These are phyloP conservation scores for Clarias laeviceps DNA, from an alignment of 2,797 vertebrate genomes.

Conservation along the genomic window DNA sequence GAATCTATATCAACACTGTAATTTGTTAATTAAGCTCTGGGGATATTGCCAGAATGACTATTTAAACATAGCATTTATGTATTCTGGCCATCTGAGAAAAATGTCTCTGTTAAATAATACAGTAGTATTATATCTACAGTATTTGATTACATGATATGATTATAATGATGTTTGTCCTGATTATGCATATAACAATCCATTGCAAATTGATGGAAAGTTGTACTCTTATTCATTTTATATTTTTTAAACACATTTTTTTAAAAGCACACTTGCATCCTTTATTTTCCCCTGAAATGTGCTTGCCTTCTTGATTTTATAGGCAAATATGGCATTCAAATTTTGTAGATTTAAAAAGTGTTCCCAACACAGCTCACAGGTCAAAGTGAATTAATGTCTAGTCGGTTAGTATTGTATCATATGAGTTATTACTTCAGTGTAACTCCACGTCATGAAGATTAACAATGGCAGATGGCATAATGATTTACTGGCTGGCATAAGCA, in stretches of 20 bases:
- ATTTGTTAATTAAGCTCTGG: no score
- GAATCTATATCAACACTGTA: no score
- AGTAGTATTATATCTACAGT: no score
- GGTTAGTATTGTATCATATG: not conserved
- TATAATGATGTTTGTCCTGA: not conserved
- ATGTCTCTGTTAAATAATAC: not conserved
- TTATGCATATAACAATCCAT: not conserved
- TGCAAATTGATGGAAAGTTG: not conserved
- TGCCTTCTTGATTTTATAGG: conserved; percentile 8
- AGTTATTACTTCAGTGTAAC: not conserved
- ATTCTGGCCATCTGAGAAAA: not conserved
- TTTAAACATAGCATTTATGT: not conserved
- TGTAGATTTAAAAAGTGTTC: not conserved
- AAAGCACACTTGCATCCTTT: not conserved
- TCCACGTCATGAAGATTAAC: conserved; percentile 3
- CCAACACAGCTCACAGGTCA: not conserved
- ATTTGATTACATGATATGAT: not conserved
- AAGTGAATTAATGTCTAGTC: not conserved
- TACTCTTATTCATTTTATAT: not conserved
- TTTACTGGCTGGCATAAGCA: conserved; percentile 1
- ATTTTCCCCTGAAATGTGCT: not conserved
- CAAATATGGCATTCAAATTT: not conserved
- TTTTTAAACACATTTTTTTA: not conserved
- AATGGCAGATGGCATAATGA: not conserved
- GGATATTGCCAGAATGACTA: not conserved